Evolutionary conservation across 2,113 vertebrate species (phyloP), one percentile per base, ranked within the genome.

Genomic region (Sclerurus mexicanus): DNA sequence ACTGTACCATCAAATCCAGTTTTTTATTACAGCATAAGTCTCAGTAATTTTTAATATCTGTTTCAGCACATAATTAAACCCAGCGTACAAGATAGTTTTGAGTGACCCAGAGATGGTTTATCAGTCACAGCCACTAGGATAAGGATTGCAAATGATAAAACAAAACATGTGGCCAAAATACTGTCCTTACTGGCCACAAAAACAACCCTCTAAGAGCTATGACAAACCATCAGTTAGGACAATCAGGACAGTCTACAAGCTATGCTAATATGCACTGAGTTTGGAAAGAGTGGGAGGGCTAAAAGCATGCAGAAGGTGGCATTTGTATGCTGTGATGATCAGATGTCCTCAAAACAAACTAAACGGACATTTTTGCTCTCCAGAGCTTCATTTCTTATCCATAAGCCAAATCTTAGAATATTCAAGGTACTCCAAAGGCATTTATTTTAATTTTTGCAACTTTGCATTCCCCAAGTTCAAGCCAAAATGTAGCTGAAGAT

Each of bases 141-240:
- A 77, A 94, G 17, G 31, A 69, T 23, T 55, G 35, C 6, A 83
- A 86, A 10, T 6, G 5, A 2, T 21, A 44, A 79, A 76, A 33
- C 4, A 50, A 81, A 31, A 14, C 0, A 2, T 7, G 4, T 46
- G 10, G 18, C 10, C 20, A 42, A 64, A 50, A 2, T 12, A 3
- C 9, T 72, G 27, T 31, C 39, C 77, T 89, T 53, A 66, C 30
- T 40, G 3, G 28, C 8, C 33, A 46, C 30, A 58, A 69, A 73
- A 71, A 0, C 15, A 83, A 8, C 7, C 18, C 9, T 40, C 33
- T 39, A 50, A 64, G 13, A 83, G 27, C 2, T 30, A 44, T 7
- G 3, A n/a, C 46, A 58, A 5, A 6, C 33, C 4, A 35, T 13
- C 10, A n/a, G 30, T n/a, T 37, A 55, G 19, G 17, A 66, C 23